phyloP scores from a whole-genome alignment of 2,113 vertebrate genomes.

The Phaetusa simplex region DNA sequence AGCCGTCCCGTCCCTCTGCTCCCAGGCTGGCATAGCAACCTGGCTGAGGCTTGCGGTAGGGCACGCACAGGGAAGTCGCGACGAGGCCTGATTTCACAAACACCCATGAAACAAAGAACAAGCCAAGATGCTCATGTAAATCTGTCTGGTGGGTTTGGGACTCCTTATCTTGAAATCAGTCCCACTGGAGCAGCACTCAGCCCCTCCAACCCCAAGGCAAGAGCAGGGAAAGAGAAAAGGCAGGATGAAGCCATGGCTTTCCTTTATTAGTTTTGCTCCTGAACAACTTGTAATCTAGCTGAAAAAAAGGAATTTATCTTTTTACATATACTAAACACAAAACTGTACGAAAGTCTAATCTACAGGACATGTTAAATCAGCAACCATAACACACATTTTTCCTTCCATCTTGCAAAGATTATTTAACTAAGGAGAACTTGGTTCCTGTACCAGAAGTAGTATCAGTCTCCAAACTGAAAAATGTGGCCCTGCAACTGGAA shows the following conservation, averaged over 20 bases:
- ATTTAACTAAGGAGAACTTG: background rate
- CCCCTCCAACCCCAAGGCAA: background rate
- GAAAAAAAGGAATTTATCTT: background rate
- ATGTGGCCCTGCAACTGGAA: background rate
- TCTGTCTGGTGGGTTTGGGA: background rate
- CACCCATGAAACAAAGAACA: background rate
- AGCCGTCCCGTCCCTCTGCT: fast-evolving
- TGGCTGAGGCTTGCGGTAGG: background rate
- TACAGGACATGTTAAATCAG: background rate
- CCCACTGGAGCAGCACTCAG: background rate
- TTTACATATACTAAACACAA: background rate
- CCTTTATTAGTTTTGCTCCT: background rate
- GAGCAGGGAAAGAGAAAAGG: background rate
- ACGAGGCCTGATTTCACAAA: background rate
- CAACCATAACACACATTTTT: background rate
- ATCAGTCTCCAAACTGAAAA: background rate
- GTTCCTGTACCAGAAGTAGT: background rate
- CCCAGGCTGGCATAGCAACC: fast-evolving
- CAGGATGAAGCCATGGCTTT: background rate
- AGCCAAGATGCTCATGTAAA: background rate
- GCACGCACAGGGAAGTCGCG: background rate
- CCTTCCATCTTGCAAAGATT: background rate
- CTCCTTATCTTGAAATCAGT: background rate
- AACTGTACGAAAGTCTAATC: background rate
- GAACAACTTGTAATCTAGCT: background rate